Base-by-base conservation (phyloP, 2,113 vertebrate species). In the Brienomyrus longianalis region DNA sequence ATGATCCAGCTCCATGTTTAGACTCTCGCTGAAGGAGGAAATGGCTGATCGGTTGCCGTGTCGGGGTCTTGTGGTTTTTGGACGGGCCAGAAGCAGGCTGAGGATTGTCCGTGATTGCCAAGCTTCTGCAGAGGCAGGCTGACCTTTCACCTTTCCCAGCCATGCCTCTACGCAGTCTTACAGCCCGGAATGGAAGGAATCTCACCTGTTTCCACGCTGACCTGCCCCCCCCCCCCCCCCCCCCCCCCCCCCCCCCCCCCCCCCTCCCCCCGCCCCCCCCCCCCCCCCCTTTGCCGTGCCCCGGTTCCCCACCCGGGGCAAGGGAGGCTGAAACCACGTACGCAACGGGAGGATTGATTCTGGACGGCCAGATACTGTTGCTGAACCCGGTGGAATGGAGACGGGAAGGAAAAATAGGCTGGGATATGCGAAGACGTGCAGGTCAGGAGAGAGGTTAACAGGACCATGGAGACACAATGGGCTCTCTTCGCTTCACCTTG, bases 261-360 rank as follows among this genome's bases (percentile, higher is more conserved):
- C n/a, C n/a, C n/a, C n/a, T n/a, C n/a, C n/a, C n/a, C n/a, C n/a
- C 17, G 31, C 39, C 39, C 3, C n/a, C 56, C 45, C 5, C 74
- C 47, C 47, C 4, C 3, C 39, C 43, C 1, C 0, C 54, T 17
- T 31, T 23, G 31, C 21, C 80, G 74, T 74, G 56, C 31, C 43
- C 27, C 17, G 3, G 45, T 59, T 43, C n/a, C 27, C 1, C 21
- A 19, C 88, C 74, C 90, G 91, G 91, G 89, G 39, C 39, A 39
- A 39, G 39, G 2, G 39, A 39, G 39, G 91, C 89, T 51, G 91
- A 47, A 62, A 23, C 27, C 45, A 21, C 50, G 19, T 39, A 88
- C 86, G 74, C 89, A 62, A 89, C 66, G 39, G 59, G 31, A 86
- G 77, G 70, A 93, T 93, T 90, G 90, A 92, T 92, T 91, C 90